Evolutionary conservation across 2,888 invertebrate genomes (phyloP).

Genomic region (Cataglyphis rosenhaueri): DNA sequence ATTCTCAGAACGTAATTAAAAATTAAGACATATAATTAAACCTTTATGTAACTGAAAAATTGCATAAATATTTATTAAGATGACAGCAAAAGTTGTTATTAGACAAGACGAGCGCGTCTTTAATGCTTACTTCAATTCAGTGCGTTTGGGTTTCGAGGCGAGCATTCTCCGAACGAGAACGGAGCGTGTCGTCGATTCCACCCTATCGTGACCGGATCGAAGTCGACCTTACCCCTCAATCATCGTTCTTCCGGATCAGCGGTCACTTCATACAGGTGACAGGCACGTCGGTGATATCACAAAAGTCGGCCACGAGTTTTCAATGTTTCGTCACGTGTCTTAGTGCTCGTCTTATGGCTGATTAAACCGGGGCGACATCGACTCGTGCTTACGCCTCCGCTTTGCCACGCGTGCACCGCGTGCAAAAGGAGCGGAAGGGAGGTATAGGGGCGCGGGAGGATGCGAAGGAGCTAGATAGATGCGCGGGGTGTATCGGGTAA

Average conservation of each 20-base stretch:
- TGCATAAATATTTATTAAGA: not conserved
- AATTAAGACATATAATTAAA: constrained; percentile 1
- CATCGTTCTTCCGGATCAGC: constrained; percentile 68
- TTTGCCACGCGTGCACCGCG: constrained; percentile 69
- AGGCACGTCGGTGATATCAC: constrained; percentile 58
- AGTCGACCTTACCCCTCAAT: constrained; percentile 69
- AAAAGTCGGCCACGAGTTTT: constrained; percentile 35
- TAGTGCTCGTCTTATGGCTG: constrained; percentile 64
- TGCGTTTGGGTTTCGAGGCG: not conserved
- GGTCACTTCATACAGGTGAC: constrained; percentile 70
- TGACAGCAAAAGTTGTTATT: not conserved
- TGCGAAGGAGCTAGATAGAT: constrained; percentile 38
- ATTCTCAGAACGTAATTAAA: not conserved
- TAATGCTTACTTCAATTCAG: not conserved
- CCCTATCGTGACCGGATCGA: constrained; percentile 63
- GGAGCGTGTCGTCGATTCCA: constrained; percentile 27
- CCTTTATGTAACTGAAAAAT: not conserved
- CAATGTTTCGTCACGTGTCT: constrained; percentile 72
- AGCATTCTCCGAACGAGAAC: constrained; percentile 16
- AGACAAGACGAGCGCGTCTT: not conserved
- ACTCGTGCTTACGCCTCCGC: constrained; percentile 74
- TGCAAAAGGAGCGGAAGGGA: constrained; percentile 7
- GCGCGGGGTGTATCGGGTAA: constrained; percentile 66
- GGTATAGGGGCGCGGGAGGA: constrained; percentile 8
- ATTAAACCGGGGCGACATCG: constrained; percentile 71